Conservation (phyloP, 2,888 invertebrate species). For the Gonocerus acuteangulatus region DNA sequence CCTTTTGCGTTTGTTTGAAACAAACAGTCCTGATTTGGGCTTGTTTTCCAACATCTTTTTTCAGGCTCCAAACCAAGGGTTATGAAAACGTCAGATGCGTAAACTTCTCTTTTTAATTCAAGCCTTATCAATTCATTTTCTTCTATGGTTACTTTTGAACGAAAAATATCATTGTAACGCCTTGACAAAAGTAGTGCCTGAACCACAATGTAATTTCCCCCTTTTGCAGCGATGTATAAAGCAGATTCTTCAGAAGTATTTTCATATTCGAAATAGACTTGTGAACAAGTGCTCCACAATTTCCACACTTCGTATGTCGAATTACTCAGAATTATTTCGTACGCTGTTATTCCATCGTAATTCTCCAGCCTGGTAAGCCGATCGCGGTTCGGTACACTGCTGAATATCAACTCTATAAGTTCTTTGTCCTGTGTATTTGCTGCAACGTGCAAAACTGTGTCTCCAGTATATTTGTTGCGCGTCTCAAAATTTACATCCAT, state of each 20-base stretch:
- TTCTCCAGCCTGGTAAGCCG: background rate
- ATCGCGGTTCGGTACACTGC: background rate
- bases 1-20: background rate
- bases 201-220: background rate
- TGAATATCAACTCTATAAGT: background rate
- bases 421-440: background rate
- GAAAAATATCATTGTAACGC: background rate
- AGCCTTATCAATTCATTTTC: background rate
- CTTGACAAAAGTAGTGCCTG: background rate
- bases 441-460: background rate
- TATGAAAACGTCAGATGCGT: background rate
- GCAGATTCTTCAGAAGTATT: background rate
- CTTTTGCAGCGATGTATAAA: background rate
- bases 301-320: background rate
- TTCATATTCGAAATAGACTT: background rate
- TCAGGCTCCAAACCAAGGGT: background rate
- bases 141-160: background rate
- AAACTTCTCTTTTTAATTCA: background rate
- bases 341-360: background rate
- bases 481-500: background rate
- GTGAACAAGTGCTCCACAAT: background rate
- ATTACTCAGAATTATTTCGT: background rate
- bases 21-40: background rate
- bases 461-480: background rate
- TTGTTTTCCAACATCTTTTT: background rate